These are phyloP conservation scores for Polypterus bichir DNA, from an alignment of 2,113 vertebrate species.

Conservation along the genomic window DNA sequence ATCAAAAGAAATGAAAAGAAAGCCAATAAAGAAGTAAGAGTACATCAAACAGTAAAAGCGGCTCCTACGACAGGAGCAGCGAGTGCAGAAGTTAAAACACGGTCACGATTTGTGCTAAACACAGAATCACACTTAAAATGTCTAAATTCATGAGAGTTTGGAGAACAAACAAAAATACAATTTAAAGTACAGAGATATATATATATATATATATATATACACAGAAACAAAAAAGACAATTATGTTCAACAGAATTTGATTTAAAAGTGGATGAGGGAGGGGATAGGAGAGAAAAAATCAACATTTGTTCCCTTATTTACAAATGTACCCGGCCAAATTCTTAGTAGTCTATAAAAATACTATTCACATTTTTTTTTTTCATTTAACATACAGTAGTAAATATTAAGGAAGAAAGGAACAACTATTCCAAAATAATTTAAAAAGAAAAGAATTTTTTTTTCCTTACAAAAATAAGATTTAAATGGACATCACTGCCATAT, in stretches of 20 bases:
- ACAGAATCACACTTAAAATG: constrained; percentile 59
- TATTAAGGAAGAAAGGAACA: constrained; percentile 27
- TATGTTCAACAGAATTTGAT: constrained; percentile 62
- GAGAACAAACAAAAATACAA: constrained; percentile 60
- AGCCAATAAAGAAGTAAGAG: constrained; percentile 40
- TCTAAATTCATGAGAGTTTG: constrained; percentile 45
- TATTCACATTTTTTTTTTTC: constrained; percentile 98
- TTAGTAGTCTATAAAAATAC: constrained; percentile 96
- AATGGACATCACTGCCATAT: constrained; percentile 32
- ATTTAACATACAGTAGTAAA: constrained; percentile 73
- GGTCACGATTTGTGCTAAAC: constrained; percentile 63
- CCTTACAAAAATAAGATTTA: constrained; percentile 18
- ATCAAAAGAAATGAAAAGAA: constrained; percentile 34
- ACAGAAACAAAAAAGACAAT: constrained; percentile 48
- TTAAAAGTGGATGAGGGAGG: constrained; percentile 45
- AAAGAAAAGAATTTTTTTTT: constrained; percentile 12
- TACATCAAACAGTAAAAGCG: constrained; percentile 47
- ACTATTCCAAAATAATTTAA: constrained; percentile 31
- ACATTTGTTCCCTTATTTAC: constrained; percentile 70
- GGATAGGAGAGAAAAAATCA: constrained; percentile 45
- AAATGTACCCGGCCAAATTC: constrained; percentile 66
- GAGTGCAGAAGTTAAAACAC: constrained; percentile 62
- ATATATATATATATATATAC: constrained; percentile 58
- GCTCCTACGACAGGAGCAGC: constrained; percentile 70
- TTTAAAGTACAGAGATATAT: constrained; percentile 71